A percentile compares a stretch with the other conserved stretches of the same genome.
Evolutionary conservation across 2,888 invertebrate genomes (phyloP).

Genomic region (Lacanobia oleracea): DNA sequence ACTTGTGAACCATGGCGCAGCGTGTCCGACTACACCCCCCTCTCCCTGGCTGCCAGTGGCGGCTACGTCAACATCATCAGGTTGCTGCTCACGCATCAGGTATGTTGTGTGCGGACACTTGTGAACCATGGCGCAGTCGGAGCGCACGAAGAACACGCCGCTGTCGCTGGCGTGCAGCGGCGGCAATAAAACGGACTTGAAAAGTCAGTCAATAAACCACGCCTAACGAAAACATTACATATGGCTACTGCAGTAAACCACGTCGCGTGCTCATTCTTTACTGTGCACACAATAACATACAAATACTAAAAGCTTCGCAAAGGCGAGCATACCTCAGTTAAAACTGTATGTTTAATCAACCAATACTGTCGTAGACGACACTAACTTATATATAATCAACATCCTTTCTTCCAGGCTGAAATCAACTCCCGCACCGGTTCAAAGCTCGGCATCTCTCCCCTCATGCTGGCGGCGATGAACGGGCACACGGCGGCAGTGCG

Average conservation of each 20-base stretch:
- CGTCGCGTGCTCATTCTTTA: too few species aligned
- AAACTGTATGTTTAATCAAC: not conserved
- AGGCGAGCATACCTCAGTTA: not conserved
- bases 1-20: too few species aligned
- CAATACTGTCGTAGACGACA: not conserved
- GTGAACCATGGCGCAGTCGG: too few species aligned
- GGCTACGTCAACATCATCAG: constrained; percentile 99
- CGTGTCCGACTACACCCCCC: constrained; percentile 99
- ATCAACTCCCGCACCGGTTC: constrained; percentile 99
- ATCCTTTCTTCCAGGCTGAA: constrained; percentile 92
- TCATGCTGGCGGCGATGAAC: constrained; percentile 99
- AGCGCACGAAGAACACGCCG: too few species aligned
- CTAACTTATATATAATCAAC: not conserved
- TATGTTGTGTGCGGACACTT: constrained; percentile 57
- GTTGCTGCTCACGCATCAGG: constrained; percentile 96
- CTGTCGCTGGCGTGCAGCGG: too few species aligned
- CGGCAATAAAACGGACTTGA: too few species aligned
- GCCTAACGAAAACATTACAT: too few species aligned
- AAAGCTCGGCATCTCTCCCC: constrained; percentile 99
- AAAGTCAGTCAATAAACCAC: too few species aligned
- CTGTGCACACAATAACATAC: not conserved
- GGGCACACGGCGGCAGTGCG: constrained; percentile 97
- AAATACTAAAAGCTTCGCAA: not conserved
- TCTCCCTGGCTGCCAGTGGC: constrained; percentile 99
- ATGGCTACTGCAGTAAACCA: too few species aligned